Evolutionary conservation across 2,888 invertebrate species (phyloP).

Genomic region (Mactromeris polynyma): DNA sequence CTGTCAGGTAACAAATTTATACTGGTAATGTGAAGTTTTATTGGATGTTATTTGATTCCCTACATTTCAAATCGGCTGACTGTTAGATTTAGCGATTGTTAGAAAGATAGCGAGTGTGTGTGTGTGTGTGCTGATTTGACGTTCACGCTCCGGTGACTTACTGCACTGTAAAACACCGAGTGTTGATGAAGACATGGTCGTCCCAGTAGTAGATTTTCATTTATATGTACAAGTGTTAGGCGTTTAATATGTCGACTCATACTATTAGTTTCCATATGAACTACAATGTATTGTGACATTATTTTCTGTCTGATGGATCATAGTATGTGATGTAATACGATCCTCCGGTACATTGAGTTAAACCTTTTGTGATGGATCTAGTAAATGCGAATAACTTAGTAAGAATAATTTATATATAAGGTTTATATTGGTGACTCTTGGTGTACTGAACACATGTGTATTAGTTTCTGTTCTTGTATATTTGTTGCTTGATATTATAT

Average conservation of each 20-base stretch:
- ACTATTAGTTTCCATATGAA: conserved; percentile 20
- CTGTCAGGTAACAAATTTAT: background rate
- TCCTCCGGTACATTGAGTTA: background rate
- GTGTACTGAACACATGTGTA: background rate
- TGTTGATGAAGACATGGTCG: conserved; percentile 15
- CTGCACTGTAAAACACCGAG: conserved; percentile 31
- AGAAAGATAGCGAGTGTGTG: conserved; percentile 50
- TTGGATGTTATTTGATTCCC: conserved; percentile 61
- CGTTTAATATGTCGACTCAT: conserved; percentile 27
- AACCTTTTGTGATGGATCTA: background rate
- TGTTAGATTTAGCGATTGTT: conserved; percentile 64
- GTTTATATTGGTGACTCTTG: background rate
- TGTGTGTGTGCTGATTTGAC: conserved; percentile 60
- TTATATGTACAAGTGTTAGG: conserved; percentile 18
- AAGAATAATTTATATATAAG: background rate
- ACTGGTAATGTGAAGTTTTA: conserved; percentile 34
- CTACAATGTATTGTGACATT: background rate
- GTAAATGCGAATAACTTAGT: background rate
- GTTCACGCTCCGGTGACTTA: conserved; percentile 36
- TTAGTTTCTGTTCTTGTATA: background rate
- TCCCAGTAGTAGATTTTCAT: background rate
- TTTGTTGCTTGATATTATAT: background rate
- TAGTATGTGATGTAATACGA: background rate
- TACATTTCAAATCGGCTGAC: conserved; percentile 58
- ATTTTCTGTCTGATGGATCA: background rate